These are phyloP conservation scores for Raphicerus campestris DNA, from an alignment of 2,113 vertebrate genomes.

Conservation along the genomic window DNA sequence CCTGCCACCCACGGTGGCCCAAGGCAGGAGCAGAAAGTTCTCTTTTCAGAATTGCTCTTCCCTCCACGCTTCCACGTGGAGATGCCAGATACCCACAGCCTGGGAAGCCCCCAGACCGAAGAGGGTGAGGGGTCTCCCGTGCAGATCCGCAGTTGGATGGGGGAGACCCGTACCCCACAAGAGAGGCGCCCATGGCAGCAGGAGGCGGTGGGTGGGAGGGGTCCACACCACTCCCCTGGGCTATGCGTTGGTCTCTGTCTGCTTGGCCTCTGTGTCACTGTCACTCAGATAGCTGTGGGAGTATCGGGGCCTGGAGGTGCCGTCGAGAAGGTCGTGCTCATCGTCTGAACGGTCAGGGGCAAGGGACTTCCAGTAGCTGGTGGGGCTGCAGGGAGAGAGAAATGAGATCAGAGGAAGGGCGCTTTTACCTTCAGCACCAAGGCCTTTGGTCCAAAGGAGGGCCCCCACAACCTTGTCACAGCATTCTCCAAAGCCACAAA, in stretches of 20 bases:
- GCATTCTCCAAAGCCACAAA: not conserved
- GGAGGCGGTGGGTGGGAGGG: not conserved
- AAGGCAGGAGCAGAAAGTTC: conserved; percentile 32
- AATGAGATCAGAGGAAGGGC: not conserved
- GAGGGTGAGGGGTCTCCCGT: not conserved
- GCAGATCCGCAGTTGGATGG: not conserved
- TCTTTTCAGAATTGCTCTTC: conserved; percentile 40
- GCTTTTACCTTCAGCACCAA: not conserved
- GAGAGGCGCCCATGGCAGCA: not conserved
- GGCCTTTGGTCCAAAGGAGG: not conserved
- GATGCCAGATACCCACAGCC: not conserved
- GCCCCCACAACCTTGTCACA: not conserved
- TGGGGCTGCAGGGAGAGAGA: conserved; percentile 82
- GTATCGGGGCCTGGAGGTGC: conserved; percentile 77
- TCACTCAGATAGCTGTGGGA: conserved; percentile 84
- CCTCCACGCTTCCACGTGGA: not conserved
- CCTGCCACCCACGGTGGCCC: conserved; percentile 2
- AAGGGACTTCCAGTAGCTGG: conserved; percentile 83
- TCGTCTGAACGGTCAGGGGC: conserved; percentile 87
- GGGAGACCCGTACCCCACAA: not conserved
- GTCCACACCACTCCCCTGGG: not conserved
- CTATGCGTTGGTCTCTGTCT: conserved; percentile 78
- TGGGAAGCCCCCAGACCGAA: not conserved
- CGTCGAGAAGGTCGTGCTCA: conserved; percentile 81
- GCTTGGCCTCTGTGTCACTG: conserved; percentile 83